Evolutionary conservation across 2,113 vertebrate genomes (phyloP).

Genomic region (Amphiprion percula): DNA sequence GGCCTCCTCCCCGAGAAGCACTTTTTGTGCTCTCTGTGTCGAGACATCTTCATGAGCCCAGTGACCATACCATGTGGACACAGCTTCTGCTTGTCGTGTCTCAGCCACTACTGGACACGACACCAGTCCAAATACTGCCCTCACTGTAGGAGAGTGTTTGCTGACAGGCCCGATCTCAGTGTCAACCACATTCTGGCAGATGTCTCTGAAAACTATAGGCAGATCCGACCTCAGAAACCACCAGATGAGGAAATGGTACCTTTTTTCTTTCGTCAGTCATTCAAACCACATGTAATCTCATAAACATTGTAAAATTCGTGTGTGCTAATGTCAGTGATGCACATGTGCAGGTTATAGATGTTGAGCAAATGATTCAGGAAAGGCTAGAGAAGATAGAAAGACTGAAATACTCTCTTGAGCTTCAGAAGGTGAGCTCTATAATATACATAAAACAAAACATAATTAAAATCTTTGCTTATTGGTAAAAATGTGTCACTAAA

Average conservation of each 20-base stretch:
- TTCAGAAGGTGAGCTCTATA: conserved; percentile 73
- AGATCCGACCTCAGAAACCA: conserved; percentile 59
- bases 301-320: background rate
- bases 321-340: conserved; percentile 1
- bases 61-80: conserved; percentile 84
- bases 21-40: conserved; percentile 82
- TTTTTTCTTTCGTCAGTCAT: background rate
- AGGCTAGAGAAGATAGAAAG: conserved; percentile 80
- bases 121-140: conserved; percentile 80
- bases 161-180: conserved; percentile 75
- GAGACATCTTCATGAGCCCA: conserved; percentile 81
- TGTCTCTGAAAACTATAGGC: conserved; percentile 80
- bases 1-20: conserved; percentile 79
- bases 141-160: conserved; percentile 75
- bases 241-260: conserved; percentile 69
- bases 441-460: background rate
- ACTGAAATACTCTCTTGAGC: conserved; percentile 77
- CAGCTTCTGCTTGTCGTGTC: conserved; percentile 84
- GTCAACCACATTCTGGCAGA: conserved; percentile 82
- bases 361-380: conserved; percentile 81
- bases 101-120: conserved; percentile 77
- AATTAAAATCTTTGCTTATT: background rate
- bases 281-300: background rate
- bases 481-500: background rate
- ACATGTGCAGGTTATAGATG: conserved; percentile 63